Conservation (phyloP, 2,113 vertebrate genomes). For the Lepus europaeus region DNA sequence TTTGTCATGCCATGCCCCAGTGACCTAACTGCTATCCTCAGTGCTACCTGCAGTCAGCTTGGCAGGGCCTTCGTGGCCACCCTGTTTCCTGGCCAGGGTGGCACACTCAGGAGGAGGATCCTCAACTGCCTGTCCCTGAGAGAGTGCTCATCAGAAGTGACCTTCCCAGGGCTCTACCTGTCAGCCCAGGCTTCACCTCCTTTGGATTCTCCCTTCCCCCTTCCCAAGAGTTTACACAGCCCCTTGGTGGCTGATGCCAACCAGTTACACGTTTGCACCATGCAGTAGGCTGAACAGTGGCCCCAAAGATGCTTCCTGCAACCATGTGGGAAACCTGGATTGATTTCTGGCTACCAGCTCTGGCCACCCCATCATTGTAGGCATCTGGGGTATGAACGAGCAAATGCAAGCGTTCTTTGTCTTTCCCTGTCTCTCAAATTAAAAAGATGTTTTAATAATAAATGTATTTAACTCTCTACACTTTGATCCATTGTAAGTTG, state of each 20-base stretch:
- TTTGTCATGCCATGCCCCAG: too few relatives aligned
- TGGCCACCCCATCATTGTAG: too few relatives aligned
- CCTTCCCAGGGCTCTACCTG: background rate
- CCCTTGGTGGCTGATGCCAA: background rate
- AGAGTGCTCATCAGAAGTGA: constrained; percentile 72
- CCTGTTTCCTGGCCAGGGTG: constrained; percentile 86
- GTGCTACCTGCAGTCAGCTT: constrained; percentile 88
- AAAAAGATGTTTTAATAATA: too few relatives aligned
- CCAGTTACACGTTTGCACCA: background rate
- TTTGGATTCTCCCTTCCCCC: background rate
- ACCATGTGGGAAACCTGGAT: background rate
- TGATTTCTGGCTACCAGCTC: too few relatives aligned
- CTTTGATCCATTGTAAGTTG: background rate
- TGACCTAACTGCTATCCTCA: constrained; percentile 35
- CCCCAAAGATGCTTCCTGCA: background rate
- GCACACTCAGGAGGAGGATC: constrained; percentile 85
- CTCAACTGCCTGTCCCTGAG: constrained; percentile 89
- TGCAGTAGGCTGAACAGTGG: background rate
- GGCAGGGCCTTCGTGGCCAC: constrained; percentile 85
- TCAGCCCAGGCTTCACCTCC: background rate
- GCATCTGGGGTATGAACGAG: too few relatives aligned
- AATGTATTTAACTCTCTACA: background rate
- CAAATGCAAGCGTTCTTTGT: too few relatives aligned
- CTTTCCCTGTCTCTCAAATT: too few relatives aligned
- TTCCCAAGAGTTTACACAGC: background rate